Base-by-base conservation (phyloP, 2,888 invertebrate species). In the Epiblema foenella region DNA sequence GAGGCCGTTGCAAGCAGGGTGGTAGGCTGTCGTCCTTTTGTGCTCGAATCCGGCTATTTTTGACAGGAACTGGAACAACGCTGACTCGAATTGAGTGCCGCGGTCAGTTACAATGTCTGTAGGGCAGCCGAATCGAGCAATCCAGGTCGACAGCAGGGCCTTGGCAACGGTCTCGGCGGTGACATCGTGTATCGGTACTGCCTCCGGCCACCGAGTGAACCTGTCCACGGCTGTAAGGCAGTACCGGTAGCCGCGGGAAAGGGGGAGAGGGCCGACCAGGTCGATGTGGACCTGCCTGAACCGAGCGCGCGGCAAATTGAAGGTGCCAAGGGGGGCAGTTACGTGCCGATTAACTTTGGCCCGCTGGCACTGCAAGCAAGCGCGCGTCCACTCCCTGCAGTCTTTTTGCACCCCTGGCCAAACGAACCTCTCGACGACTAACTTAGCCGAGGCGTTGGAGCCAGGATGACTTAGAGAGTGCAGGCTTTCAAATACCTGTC, bases 11-110 rank as follows among this genome's bases (percentile, higher is more conserved):
- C 76, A 71, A 0, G 73, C 72, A 0, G 78, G 79, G 37, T n/a
- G n/a, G n/a, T 79, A 80, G 0, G 81, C 79, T 0, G 80, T 78
- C 0, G 81, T 81, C 0, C 65, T 52, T 0, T 68, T 60, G n/a
- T 76, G 79, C 1, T 76, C 52, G 42, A 75, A 57, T n/a, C 56
- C 56, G 17, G 11, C 11, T 9, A 11, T 0, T 29, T 33, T 33
- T 8, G 56, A 33, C 2, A 57, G 33, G 10, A 4, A 33, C 10
- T 57, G 33, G 9, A 57, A 57, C 2, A 57, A 4, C 0, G n/a
- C n/a, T 15, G 33, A n/a, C 7, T 57, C 56, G 2, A 57, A 57
- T 10, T 57, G 56, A 0, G 12, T 24, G 8, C 54, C 54, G 15
- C 54, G 54, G 15, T 54, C 54, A 10, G 54, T 54, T 3, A 17